phyloP scores from a whole-genome alignment of 1,140 invertebrate genomes.

The Oncopeltus fasciatus region DNA sequence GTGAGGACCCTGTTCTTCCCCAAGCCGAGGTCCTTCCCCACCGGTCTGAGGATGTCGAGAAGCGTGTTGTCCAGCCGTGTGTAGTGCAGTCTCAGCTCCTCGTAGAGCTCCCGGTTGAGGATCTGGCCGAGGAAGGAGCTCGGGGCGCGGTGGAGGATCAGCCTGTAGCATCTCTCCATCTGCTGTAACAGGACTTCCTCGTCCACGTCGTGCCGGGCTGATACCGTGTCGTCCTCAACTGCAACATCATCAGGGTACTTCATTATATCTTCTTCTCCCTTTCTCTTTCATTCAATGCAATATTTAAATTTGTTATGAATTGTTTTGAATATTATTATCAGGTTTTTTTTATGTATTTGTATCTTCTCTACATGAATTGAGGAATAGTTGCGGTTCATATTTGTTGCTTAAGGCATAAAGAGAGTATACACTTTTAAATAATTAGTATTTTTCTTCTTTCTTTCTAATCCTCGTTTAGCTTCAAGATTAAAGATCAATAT shows the following conservation, averaged over 20 bases:
- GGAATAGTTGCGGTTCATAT: too few species aligned
- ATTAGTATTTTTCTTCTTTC: too few species aligned
- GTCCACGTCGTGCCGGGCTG: slow-evolving; percentile 48
- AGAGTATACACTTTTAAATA: too few species aligned
- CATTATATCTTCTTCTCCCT: not conserved
- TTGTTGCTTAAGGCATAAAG: too few species aligned
- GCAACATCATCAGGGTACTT: not conserved
- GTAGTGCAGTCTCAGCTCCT: slow-evolving; percentile 47
- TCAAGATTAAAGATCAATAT: too few species aligned
- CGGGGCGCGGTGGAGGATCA: slow-evolving; percentile 31
- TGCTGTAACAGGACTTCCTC: slow-evolving; percentile 50
- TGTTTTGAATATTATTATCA: too few species aligned
- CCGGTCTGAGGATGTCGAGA: slow-evolving; percentile 67
- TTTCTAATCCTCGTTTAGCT: too few species aligned
- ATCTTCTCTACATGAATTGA: too few species aligned
- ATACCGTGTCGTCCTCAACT: slow-evolving; percentile 41
- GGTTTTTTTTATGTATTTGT: too few species aligned
- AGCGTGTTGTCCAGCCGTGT: slow-evolving; percentile 63
- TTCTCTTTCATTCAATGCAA: not conserved
- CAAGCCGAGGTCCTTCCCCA: slow-evolving; percentile 43
- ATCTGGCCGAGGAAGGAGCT: slow-evolving; percentile 33
- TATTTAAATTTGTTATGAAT: too few species aligned
- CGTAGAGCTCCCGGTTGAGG: slow-evolving; percentile 48
- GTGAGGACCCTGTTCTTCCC: slow-evolving; percentile 2
- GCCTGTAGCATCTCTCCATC: slow-evolving; percentile 52